Evolutionary conservation across 2,113 vertebrate genomes (phyloP).

Genomic region (Indicator indicator): DNA sequence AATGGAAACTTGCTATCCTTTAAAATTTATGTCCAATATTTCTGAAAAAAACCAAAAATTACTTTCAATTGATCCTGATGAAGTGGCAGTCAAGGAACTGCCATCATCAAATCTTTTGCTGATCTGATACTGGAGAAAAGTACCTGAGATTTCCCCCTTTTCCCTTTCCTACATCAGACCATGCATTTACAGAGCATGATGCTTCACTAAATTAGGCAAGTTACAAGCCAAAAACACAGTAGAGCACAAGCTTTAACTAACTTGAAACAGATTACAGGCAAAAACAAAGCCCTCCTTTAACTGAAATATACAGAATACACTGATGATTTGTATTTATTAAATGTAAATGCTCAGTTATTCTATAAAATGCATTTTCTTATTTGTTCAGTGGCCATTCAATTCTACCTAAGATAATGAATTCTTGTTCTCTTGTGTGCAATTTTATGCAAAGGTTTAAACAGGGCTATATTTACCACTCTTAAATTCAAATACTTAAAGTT

Average conservation of each 20-base stretch:
- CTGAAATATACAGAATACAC: neutral
- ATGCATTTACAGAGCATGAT: neutral
- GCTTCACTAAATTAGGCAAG: neutral
- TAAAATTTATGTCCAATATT: neutral
- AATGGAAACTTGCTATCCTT: neutral
- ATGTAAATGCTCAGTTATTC: neutral
- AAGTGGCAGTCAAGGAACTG: neutral
- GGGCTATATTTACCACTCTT: neutral
- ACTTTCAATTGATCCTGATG: neutral
- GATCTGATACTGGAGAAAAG: neutral
- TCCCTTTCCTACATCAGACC: neutral
- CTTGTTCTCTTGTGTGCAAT: neutral
- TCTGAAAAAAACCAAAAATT: neutral
- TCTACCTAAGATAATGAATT: neutral
- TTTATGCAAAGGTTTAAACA: neutral
- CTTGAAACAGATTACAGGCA: neutral
- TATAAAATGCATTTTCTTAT: neutral
- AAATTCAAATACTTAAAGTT: neutral
- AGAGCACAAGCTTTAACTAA: neutral
- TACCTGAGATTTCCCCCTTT: neutral
- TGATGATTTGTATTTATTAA: neutral
- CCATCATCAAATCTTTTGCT: neutral
- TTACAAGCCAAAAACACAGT: neutral
- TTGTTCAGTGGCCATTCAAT: neutral
- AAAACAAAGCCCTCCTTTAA: accelerated